These are phyloP conservation scores for Melipona beecheii DNA, from an alignment of 2,888 invertebrate species.

Conservation along the genomic window DNA sequence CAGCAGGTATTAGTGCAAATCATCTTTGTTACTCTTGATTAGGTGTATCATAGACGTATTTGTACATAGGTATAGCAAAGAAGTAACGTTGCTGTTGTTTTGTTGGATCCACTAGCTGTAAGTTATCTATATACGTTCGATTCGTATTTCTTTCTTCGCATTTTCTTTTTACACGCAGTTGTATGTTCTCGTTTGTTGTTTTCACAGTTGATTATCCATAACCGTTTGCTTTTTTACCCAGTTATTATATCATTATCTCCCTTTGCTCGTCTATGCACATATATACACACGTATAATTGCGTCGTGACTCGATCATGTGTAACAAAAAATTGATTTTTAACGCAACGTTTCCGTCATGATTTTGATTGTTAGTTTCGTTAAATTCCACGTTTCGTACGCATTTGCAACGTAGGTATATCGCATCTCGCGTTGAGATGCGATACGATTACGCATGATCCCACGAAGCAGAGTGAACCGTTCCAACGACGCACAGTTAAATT, in stretches of 20 bases:
- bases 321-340: background rate
- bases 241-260: background rate
- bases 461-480: background rate
- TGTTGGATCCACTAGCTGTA: background rate
- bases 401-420: background rate
- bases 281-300: no score
- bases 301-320: background rate
- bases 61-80: background rate
- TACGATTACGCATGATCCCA: background rate
- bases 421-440: background rate
- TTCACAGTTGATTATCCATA: background rate
- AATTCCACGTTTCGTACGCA: background rate
- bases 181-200: no score
- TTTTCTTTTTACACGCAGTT: background rate
- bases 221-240: background rate
- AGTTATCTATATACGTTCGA: background rate
- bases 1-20: conserved; percentile 45
- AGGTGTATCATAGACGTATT: background rate
- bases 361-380: background rate
- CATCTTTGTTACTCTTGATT: background rate
- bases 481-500: background rate
- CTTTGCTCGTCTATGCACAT: background rate
- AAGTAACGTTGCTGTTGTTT: background rate
- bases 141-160: background rate
- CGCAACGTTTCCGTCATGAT: background rate